These are phyloP conservation scores for Synaphobranchus kaupii DNA, from an alignment of 2,797 vertebrate genomes.

Conservation along the genomic window DNA sequence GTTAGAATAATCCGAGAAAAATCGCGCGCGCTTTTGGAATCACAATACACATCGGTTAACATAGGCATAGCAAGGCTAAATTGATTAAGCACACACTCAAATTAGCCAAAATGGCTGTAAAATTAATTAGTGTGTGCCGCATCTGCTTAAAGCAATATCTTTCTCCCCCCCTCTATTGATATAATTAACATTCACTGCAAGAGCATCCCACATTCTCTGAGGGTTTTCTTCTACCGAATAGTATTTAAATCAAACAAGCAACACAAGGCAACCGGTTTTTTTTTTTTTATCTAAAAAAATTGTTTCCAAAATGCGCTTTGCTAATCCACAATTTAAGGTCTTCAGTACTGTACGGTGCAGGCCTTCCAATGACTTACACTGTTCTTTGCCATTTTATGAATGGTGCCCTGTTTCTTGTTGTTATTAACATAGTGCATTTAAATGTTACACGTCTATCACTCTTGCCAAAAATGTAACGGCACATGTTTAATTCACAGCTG, in stretches of 20 bases:
- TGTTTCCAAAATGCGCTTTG: slow-evolving; percentile 43
- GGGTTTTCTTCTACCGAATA: background rate
- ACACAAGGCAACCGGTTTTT: background rate
- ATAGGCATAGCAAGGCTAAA: background rate
- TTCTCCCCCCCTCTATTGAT: background rate
- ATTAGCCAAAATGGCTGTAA: slow-evolving; percentile 4
- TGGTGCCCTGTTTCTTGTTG: slow-evolving; percentile 76
- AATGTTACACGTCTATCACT: slow-evolving; percentile 79
- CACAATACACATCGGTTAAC: slow-evolving; percentile 4
- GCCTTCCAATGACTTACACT: slow-evolving; percentile 48
- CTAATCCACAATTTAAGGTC: slow-evolving; percentile 39
- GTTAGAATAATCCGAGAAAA: background rate
- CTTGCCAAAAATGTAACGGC: slow-evolving; percentile 74
- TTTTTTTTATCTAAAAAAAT: slow-evolving; percentile 38
- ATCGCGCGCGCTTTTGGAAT: background rate
- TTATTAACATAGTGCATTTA: slow-evolving; percentile 74
- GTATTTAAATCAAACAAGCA: slow-evolving; percentile 6
- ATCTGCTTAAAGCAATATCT: slow-evolving; percentile 8
- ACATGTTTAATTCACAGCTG: slow-evolving; percentile 68
- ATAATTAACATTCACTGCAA: slow-evolving; percentile 25
- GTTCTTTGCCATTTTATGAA: slow-evolving; percentile 77
- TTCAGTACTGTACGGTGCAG: slow-evolving; percentile 41
- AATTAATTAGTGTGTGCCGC: background rate
- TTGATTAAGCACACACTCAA: slow-evolving; percentile 4
- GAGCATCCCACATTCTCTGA: slow-evolving; percentile 8